Conservation (phyloP, 2,888 invertebrate species). For the Drosophila colorata region DNA sequence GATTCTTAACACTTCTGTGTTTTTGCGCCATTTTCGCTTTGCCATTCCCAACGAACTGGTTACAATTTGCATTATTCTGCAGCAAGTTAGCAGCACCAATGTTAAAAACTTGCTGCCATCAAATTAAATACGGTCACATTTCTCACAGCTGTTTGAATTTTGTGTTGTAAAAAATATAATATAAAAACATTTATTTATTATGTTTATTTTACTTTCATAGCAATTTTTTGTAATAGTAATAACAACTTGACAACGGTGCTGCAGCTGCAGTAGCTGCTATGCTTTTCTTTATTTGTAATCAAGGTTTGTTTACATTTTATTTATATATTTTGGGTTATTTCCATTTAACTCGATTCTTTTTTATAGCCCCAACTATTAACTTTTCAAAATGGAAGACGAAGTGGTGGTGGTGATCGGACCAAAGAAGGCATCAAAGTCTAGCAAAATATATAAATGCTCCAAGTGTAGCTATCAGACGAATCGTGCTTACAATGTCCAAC, state of each 20-base stretch:
- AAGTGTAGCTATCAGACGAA: slow-evolving; percentile 43
- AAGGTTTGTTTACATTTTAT: not conserved
- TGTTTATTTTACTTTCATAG: not conserved
- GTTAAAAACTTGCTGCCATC: not conserved
- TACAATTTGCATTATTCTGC: not conserved
- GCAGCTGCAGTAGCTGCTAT: not conserved
- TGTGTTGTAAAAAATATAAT: slow-evolving; percentile 1
- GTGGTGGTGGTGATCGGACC: slow-evolving; percentile 4
- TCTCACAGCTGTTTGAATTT: slow-evolving; percentile 21
- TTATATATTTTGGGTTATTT: not conserved
- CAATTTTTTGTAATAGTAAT: not conserved
- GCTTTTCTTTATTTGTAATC: not conserved
- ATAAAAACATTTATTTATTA: not conserved
- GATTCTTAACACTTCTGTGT: not conserved
- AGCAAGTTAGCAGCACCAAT: slow-evolving; percentile 6
- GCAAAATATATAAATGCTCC: slow-evolving; percentile 31
- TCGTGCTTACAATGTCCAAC: slow-evolving; percentile 46
- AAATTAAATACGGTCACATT: slow-evolving; percentile 11
- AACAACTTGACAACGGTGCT: not conserved
- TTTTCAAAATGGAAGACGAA: slow-evolving; percentile 28
- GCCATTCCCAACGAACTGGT: not conserved
- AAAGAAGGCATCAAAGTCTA: slow-evolving; percentile 12
- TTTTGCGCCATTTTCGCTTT: not conserved
- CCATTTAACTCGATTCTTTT: not conserved
- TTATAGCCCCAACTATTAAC: not conserved